Evolutionary conservation across 1,140 invertebrate species (phyloP).

Genomic region (Drosophila pachea): DNA sequence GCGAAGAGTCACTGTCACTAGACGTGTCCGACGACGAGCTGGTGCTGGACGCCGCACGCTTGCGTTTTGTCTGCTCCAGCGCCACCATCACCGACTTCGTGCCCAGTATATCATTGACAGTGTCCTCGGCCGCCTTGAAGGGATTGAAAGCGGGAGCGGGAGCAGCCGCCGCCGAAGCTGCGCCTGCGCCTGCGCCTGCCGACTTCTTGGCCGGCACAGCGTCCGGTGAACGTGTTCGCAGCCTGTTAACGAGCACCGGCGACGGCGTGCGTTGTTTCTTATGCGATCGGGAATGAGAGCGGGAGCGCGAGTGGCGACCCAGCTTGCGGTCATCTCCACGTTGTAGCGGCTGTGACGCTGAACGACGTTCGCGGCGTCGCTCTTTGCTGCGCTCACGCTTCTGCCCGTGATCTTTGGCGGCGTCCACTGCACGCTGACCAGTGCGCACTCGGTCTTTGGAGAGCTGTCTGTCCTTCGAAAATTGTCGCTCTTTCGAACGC

Average conservation of each 20-base stretch:
- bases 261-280: slow-evolving; percentile 22
- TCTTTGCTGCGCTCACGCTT: slow-evolving; percentile 37
- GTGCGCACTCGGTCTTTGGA: too few relatives aligned
- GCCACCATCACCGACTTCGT: slow-evolving; percentile 67
- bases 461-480: slow-evolving; percentile 6
- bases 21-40: slow-evolving; percentile 55
- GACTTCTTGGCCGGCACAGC: slow-evolving; percentile 36
- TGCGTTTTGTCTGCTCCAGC: slow-evolving; percentile 61
- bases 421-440: slow-evolving; percentile 1
- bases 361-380: slow-evolving; percentile 28
- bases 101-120: slow-evolving; percentile 65
- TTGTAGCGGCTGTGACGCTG: slow-evolving; percentile 15
- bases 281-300: slow-evolving; percentile 29
- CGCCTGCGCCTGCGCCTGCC: slow-evolving; percentile 6
- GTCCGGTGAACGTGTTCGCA: slow-evolving; percentile 31
- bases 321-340: slow-evolving; percentile 33
- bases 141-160: slow-evolving; percentile 56
- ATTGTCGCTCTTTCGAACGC: slow-evolving; percentile 11
- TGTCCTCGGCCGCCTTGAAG: slow-evolving; percentile 67
- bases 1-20: slow-evolving; percentile 36
- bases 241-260: neutral
- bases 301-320: slow-evolving; percentile 32
- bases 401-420: slow-evolving; percentile 10
- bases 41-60: slow-evolving; percentile 48
- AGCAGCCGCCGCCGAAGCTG: slow-evolving; percentile 26